Evolutionary conservation across 2,797 vertebrate genomes (phyloP), one percentile per base, ranked within the genome.

Genomic region (Scomberomorus guttatus): DNA sequence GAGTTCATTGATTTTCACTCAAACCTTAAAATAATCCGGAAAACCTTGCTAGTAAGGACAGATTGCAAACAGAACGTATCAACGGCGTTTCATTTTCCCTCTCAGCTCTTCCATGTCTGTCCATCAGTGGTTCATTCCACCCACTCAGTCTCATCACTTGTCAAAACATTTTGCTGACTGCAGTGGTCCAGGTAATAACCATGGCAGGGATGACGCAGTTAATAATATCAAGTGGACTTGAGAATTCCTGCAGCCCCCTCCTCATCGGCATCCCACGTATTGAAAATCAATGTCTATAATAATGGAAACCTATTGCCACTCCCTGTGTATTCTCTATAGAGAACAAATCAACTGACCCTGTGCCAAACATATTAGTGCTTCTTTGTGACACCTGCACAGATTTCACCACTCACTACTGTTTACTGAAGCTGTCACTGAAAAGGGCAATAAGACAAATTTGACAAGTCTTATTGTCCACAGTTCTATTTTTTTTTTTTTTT

Each of bases 131-230:
- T 79, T 85, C 87, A 66, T 90, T 92, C 79, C 79, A 25, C 80
- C 85, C 71, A 80, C 84, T 79, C 84, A 14, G 32, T 83, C 86
- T 89, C 85, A 83, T 91, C 85, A 84, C 86, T 70, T 90, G 86
- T 92, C 89, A 91, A 86, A 88, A 90, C 73, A 76, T 90, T 92
- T 88, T 90, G 89, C 90, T 86, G 90, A 93, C 90, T 69, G 83
- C 71, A 56, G 87, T 5, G 76, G 25, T 85, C 57, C 42, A 56
- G 48, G 75, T 87, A 87, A 94, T 91, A 91, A 81, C 86, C 18
- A 22, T 57, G 65, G 81, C 64, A 65, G 60, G n/a, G 56, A 69
- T 48, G 61, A 81, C 75, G 76, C 75, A 73, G 82, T 91, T 90
- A 87, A 90, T 91, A 87, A 91, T 68, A 87, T 91, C 84, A 90